Evolutionary conservation across 2,797 vertebrate genomes (phyloP), one percentile per base, ranked within the genome.

Genomic region (Microhierax caerulescens): DNA sequence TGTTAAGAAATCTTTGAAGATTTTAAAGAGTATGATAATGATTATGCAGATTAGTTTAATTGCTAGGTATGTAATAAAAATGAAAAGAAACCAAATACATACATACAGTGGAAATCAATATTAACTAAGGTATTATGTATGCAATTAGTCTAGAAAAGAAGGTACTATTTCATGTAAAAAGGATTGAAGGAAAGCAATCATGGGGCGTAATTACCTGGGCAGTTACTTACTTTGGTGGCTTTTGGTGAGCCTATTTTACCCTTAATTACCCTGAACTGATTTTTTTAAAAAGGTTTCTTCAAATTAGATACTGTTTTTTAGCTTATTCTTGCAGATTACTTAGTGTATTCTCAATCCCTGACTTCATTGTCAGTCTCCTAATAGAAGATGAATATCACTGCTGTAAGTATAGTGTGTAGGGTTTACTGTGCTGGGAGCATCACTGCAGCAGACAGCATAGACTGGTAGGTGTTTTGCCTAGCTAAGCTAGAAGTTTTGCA

Each of bases 121-220:
- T 90, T 96, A 91, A 95, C 70, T 65, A 68, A 96, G 39, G 37
- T 73, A 89, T 78, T 96, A 84, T 61, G 34, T 60, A 82, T 59
- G 22, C 86, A 76, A 75, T 74, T 86, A 74, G n/a, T 53, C 34
- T 78, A 59, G 77, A 93, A 95, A 92, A 94, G 36, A 95, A 93
- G 47, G 19, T 76, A 67, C 41, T 94, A 90, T 79, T 94, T 82
- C 20, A 53, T 80, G 13, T 93, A n/a, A 79, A 95, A 95, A 27
- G 5, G 23, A 73, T 53, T 56, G 79, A 86, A 78, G 24, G 37
- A 41, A 86, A 84, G 24, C 9, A 73, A 48, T 72, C 5, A 51
- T 16, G 22, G 16, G 70, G 9, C 41, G 79, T 74, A 86, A 92
- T 88, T 91, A 81, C n/a, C 37, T 70, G 43, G 51, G 21, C 28